Evolutionary conservation across 2,797 vertebrate genomes (phyloP), one percentile per base, ranked within the genome.

Genomic region (Poecilia velifera): DNA sequence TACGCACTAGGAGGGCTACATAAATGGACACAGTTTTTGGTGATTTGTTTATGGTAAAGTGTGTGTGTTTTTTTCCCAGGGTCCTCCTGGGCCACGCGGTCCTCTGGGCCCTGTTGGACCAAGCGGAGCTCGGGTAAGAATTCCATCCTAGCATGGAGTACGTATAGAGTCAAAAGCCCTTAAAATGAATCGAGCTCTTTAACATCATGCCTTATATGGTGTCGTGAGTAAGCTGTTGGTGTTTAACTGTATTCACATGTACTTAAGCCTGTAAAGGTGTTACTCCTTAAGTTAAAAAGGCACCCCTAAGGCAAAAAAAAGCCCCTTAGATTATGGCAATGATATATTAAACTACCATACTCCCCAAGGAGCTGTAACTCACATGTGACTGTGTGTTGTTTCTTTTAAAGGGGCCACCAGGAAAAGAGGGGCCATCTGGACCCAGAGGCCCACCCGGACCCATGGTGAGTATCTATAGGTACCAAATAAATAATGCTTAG

Each of bases 361-460:
- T 85, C 88, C 86, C 88, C 47, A 36, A 84, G 74, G 92, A 90
- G 80, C 89, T 92, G 74, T 89, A 88, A 82, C 82, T 78, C 74
- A 81, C 62, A 84, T 90, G 73, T 92, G 82, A 94, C 88, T 84
- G 82, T 82, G 74, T 93, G 78, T 92, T 95, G 82, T 94, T 91
- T 88, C 86, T 90, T 25, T 85, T 78, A 74, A 72, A 99, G 98
- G 98, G 98, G 85, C 98, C 96, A 92, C 97, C 97, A 91, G 98
- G 98, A 95, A 99, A 98, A 93, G 98, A 99, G 89, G 98, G 98
- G 88, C 83, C 95, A 81, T 96, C 97, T 94, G 98, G 98, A 95
- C 98, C 98, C 55, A 97, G 98, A 96, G 98, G 98, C 70, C 97
- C 97, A 80, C 90, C 97, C 76, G 98, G 98, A 87, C 96, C 97